Base-by-base conservation (phyloP, 1,140 invertebrate species). In the Heliconius eleuchia region DNA sequence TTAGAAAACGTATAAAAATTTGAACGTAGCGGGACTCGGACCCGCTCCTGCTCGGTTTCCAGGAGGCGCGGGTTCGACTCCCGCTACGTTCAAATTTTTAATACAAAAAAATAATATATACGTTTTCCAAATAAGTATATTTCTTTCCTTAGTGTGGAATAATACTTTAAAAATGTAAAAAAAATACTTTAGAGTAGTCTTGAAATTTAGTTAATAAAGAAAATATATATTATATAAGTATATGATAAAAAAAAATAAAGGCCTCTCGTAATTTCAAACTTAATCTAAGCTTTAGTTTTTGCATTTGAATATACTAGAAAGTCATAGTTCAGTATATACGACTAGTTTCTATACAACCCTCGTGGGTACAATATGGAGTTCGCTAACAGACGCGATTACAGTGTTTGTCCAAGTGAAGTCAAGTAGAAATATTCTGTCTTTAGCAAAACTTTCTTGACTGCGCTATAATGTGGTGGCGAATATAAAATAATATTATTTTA, bases 361-460 rank as follows among this genome's bases (percentile, higher is more conserved):
- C 72, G n/a, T 73, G 72, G 39, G 72, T 73, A 27, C 72, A 52
- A 73, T 73, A 73, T 46, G 72, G 52, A 73, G 72, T 73, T 73
- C 23, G 46, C 46, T 73, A 50, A 50, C 42, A 50, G 23, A 73
- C 16, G 72, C 72, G 72, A 73, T 73, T 73, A 73, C 39, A 50
- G 39, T 73, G 72, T 73, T 73, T 73, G 72, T 50, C 37, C 72
- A 27, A 50, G 72, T 73, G 39, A 73, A 73, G 72, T 73, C 39
- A 46, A 52, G 72, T 73, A 19, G 72, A 73, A 73, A 73, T 73
- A 23, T 50, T 73, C 46, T 72, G 71, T 72, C 71, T 72, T 72
- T 72, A 42, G 34, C 37, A 72, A 72, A 72, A 72, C 71, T 72
- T 72, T 72, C 34, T 42, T 11, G 55, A 57, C 1, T 57, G n/a